A percentile compares a stretch with the other conserved stretches of the same genome.
phyloP scores from a whole-genome alignment of 2,797 vertebrate genomes.

The Hylomyscus alleni region DNA sequence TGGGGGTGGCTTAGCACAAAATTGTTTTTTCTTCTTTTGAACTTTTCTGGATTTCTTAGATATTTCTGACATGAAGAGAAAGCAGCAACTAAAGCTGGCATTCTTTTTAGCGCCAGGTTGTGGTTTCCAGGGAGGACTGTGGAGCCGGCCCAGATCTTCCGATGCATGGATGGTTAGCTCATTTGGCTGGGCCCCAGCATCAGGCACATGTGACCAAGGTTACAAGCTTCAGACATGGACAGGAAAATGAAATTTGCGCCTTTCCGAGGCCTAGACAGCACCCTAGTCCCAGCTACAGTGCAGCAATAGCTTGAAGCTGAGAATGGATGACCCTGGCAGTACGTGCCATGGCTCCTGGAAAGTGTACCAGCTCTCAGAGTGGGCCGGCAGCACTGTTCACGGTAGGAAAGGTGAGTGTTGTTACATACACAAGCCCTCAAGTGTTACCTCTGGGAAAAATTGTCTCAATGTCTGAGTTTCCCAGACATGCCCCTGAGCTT shows the following conservation, averaged over 20 bases:
- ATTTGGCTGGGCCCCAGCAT: slow-evolving; percentile 40
- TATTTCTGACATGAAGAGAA: slow-evolving; percentile 71
- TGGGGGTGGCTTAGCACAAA: not conserved
- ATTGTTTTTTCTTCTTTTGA: not conserved
- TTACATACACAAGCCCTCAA: not conserved
- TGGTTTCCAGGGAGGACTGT: slow-evolving; percentile 56
- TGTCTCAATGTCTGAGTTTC: slow-evolving; percentile 11
- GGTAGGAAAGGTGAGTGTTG: not conserved
- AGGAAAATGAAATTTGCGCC: not conserved
- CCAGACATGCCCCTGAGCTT: slow-evolving; percentile 31
- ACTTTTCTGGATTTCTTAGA: slow-evolving; percentile 58
- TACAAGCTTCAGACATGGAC: not conserved
- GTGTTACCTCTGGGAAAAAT: not conserved
- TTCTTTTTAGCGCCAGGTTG: slow-evolving; percentile 55
- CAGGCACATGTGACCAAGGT: not conserved
- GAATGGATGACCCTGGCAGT: not conserved
- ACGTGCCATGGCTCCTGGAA: not conserved
- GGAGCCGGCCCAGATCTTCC: not conserved
- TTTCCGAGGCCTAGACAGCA: not conserved
- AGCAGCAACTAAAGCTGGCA: slow-evolving; percentile 54
- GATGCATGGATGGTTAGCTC: not conserved
- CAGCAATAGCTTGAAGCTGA: not conserved
- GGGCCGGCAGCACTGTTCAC: not conserved
- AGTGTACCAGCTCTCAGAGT: not conserved
- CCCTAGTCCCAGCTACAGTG: not conserved